phyloP scores from a whole-genome alignment of 23 tunicate genomes.

The Clavelina lepadiformis region DNA sequence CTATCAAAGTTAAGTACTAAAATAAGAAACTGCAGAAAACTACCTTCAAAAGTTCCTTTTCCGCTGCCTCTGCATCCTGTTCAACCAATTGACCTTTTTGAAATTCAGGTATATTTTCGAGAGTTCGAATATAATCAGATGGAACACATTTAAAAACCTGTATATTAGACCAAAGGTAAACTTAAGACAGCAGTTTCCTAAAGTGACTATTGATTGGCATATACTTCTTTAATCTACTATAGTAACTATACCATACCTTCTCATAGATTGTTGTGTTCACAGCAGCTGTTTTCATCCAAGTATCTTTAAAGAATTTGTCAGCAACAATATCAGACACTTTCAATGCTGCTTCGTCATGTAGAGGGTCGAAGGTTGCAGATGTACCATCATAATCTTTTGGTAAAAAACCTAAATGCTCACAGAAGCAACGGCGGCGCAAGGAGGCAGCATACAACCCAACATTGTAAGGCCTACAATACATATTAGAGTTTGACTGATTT shows the following conservation, averaged over 20 bases:
- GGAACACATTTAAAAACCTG: constrained; percentile 94
- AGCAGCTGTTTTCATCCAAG: constrained; percentile 73
- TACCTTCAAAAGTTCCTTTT: constrained; percentile 54
- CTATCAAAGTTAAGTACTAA: background rate
- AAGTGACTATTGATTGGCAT: background rate
- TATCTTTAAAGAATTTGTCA: constrained; percentile 74
- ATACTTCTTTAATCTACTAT: background rate
- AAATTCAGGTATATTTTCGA: constrained; percentile 29
- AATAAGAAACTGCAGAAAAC: background rate
- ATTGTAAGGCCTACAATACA: constrained; percentile 46
- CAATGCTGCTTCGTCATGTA: constrained; percentile 28
- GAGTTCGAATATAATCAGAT: constrained; percentile 34
- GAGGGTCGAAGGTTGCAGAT: constrained; percentile 52
- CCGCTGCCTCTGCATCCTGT: constrained; percentile 34
- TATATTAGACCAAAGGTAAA: constrained; percentile 2
- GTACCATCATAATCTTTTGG: constrained; percentile 71
- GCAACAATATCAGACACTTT: constrained; percentile 46
- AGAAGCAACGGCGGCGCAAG: constrained; percentile 64
- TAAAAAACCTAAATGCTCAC: constrained; percentile 83
- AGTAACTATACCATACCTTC: constrained; percentile 28
- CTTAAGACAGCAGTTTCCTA: background rate
- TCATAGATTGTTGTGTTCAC: constrained; percentile 83
- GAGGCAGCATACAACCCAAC: constrained; percentile 77
- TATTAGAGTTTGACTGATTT: no score
- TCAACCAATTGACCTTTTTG: constrained; percentile 27